Base-by-base conservation (phyloP, 2,113 vertebrate species). In the Scalopus aquaticus region DNA sequence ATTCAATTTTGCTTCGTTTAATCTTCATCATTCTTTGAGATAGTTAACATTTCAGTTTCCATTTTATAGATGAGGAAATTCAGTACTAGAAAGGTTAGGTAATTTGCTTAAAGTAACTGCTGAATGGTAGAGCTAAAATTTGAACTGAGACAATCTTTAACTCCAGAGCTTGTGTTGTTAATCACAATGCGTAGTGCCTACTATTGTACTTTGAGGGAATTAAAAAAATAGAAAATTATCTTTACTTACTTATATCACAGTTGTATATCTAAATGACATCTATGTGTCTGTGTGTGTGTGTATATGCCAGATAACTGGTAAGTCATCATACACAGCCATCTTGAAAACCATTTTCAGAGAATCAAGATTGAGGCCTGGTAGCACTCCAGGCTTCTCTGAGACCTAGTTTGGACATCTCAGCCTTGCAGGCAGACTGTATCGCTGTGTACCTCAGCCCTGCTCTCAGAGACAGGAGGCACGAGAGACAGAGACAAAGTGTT, bases 21-120 rank as follows among this genome's bases (percentile, higher is more conserved):
- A 82, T 82, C 67, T 85, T 96, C 24, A 81, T 90, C 77, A 80
- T 15, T 7, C 13, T 83, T 39, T 80, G 39, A 77, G 46, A 42
- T 24, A 94, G 22, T 94, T 73, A 65, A 46, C 13, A 60, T 74
- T 90, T 90, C 49, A 90, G 77, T 80, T 64, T 1, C 32, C 30
- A 51, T 69, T 81, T 76, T 80, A 79, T 3, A 15, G 16, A 60
- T 62, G 54, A 88, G 30, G 46, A 96, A 82, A 58, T 70, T 65
- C 17, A 76, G 30, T 67, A 42, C 30, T 73, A 81, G 93, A 78
- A 79, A 58, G 7, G 37, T 62, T 67, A 76, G 28, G 5, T 77
- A 22, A 91, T 30, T 30, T 92, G 26, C 16, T 74, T 10, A 76
- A 7, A n/a, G 54, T 58, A 79, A 93, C 22, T 51, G 3, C 20